Evolutionary conservation across 64 coral and sea anemone species (phyloP).

Genomic region (Catalaphyllia jardinei): DNA sequence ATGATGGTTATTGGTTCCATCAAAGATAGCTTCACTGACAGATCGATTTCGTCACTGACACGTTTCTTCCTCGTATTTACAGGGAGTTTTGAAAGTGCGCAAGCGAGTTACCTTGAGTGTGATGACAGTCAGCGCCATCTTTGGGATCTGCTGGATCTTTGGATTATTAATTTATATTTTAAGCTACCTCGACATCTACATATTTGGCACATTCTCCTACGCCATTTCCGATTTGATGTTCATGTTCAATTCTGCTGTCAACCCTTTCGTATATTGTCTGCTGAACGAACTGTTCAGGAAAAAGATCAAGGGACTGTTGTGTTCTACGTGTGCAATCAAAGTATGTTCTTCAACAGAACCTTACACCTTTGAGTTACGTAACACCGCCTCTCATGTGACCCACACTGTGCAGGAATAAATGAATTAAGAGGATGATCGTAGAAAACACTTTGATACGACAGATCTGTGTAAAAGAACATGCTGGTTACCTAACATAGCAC

Average conservation of each 20-base stretch:
- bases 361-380: too few species aligned
- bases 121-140: constrained; percentile 23
- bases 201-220: background rate
- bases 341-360: too few species aligned
- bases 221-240: constrained; percentile 18
- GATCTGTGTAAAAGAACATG: too few species aligned
- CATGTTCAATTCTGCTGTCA: constrained; percentile 30
- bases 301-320: background rate
- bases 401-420: too few species aligned
- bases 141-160: constrained; percentile 26
- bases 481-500: too few species aligned
- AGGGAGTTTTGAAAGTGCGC: constrained; percentile 29
- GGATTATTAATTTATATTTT: constrained; percentile 21
- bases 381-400: too few species aligned
- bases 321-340: background rate
- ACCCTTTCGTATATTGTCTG: constrained; percentile 47
- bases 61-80: background rate
- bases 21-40: too few species aligned
- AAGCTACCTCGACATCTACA: background rate
- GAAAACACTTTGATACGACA: too few species aligned
- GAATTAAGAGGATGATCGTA: too few species aligned
- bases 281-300: constrained; percentile 24
- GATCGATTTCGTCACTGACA: background rate
- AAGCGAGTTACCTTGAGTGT: constrained; percentile 63
- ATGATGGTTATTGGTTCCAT: too few species aligned